Base-by-base conservation (phyloP, 2,888 invertebrate genomes). In the Ferrisia virgata region DNA sequence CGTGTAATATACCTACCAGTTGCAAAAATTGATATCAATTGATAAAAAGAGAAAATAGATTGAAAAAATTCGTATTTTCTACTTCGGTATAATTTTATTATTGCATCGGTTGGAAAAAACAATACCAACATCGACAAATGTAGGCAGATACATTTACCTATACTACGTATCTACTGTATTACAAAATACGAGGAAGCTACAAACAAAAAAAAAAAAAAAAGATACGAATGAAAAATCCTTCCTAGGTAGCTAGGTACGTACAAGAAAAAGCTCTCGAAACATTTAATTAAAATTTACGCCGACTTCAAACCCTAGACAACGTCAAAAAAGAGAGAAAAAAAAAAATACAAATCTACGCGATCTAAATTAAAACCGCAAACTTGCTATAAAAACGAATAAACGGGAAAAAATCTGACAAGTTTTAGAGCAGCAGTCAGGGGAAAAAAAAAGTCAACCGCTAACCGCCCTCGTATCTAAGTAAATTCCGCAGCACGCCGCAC, bases 331-430 rank as follows among this genome's bases (percentile, higher is more conserved):
- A n/a, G n/a, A n/a, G n/a, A n/a, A n/a, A n/a, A n/a, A n/a, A n/a
- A n/a, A n/a, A n/a, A n/a, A n/a, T n/a, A n/a, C n/a, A n/a, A 69
- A 28, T 6, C 72, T 13, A 64, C 58, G 58, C 28, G 1, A 18
- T 72, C 72, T 33, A 33, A 72, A 72, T 72, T 72, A 72, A 72
- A 72, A 72, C 72, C 72, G 72, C 72, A 64, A 64, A 64, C 33
- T 72, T 72, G 31, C 33, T 15, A 11, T 25, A 28, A 13, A 64
- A 64, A 28, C 58, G 28, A 28, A 64, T 28, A 64, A 64, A 64
- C 58, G 58, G 28, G 58, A 53, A 64, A 47, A 64, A 64, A 64
- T 64, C 58, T 28, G 58, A 64, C 58, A 64, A 64, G 58, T 64
- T 64, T 64, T 64, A 33, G 31, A 72, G 0, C 1, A 15, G 11